Conservation (phyloP, 92 coral and sea anemone genomes). For the Palythoa caribaeorum region DNA sequence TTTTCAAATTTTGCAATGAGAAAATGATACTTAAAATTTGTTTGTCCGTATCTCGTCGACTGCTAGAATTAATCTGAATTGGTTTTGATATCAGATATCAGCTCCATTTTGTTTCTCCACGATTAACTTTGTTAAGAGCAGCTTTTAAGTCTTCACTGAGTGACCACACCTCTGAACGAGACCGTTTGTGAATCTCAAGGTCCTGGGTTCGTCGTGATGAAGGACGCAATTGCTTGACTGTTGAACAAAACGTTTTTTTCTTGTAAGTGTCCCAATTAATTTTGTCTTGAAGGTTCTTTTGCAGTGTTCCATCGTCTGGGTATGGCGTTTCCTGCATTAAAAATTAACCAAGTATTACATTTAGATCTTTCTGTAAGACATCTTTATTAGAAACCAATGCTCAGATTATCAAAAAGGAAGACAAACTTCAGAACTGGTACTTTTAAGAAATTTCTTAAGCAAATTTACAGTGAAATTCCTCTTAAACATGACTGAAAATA, state of each 20-base stretch:
- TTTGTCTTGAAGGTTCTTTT: conserved; percentile 89
- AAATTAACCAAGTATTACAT: background rate
- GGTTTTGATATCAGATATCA: background rate
- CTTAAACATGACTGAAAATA: too few species aligned
- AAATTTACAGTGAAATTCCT: too few species aligned
- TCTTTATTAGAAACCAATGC: too few species aligned
- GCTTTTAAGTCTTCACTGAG: conserved; percentile 74
- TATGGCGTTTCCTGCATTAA: conserved; percentile 86
- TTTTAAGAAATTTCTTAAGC: too few species aligned
- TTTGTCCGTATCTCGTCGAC: background rate
- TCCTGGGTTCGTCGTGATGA: conserved; percentile 67
- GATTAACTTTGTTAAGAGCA: conserved; percentile 65
- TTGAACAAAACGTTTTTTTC: conserved; percentile 75
- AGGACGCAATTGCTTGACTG: conserved; percentile 63
- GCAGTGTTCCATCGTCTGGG: conserved; percentile 89
- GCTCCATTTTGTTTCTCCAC: background rate
- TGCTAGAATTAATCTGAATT: background rate
- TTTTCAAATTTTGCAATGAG: background rate
- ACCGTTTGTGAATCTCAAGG: conserved; percentile 61
- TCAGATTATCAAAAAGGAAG: too few species aligned
- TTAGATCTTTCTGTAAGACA: too few species aligned
- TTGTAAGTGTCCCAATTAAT: conserved; percentile 95
- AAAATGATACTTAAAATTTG: background rate
- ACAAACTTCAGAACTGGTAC: too few species aligned
- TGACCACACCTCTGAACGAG: conserved; percentile 64